Evolutionary conservation across 23 tunicate species (phyloP).

Genomic region (Botrylloides violaceus): DNA sequence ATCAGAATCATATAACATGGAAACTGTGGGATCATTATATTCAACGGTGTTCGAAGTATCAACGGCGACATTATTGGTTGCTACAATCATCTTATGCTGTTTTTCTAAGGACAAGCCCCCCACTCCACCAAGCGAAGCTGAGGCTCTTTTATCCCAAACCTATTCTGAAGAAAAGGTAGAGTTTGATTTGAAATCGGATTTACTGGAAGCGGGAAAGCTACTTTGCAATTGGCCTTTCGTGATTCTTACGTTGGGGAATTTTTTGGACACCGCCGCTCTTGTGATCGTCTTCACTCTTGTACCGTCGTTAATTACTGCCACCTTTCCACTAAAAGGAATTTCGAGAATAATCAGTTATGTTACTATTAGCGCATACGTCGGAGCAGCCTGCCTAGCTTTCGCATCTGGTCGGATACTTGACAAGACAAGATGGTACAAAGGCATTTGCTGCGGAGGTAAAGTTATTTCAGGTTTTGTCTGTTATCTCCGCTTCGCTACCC

Average conservation of each 20-base stretch:
- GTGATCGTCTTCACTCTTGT: not conserved
- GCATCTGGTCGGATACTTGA: not conserved
- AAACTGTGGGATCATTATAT: not conserved
- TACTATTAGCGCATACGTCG: not conserved
- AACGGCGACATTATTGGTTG: not conserved
- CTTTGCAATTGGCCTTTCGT: not conserved
- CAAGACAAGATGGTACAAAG: not conserved
- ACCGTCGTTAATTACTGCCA: not conserved
- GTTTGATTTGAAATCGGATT: not conserved
- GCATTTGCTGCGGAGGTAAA: not conserved
- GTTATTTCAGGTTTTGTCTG: not conserved
- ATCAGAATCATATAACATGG: not conserved
- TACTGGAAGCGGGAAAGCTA: not conserved
- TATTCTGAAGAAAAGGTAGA: not conserved
- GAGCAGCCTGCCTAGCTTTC: not conserved
- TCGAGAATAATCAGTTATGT: not conserved
- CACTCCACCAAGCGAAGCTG: constrained; percentile 17
- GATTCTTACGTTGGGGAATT: not conserved
- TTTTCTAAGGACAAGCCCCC: constrained; percentile 14
- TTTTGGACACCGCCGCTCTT: not conserved
- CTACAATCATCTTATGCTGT: not conserved
- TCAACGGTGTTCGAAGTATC: not conserved
- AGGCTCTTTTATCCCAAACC: not conserved
- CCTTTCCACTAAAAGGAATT: not conserved
- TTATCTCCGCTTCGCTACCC: not conserved